Percentiles rank a stretch among this genome's conserved stretches.
phyloP scores from a whole-genome alignment of 2,113 vertebrate species.

The Hemicordylus capensis region DNA sequence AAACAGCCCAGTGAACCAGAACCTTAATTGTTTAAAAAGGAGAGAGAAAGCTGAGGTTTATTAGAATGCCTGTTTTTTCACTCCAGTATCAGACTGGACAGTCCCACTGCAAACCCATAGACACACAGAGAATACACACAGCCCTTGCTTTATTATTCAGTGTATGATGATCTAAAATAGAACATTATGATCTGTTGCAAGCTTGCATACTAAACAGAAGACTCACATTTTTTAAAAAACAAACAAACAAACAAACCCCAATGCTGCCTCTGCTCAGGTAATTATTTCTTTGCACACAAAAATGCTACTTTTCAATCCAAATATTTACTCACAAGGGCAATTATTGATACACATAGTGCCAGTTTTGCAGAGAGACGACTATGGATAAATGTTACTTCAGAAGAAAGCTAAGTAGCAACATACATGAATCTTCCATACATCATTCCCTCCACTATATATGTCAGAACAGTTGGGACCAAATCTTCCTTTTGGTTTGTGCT shows the following conservation, averaged over 20 bases:
- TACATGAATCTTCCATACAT: conserved; percentile 27
- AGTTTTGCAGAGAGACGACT: conserved; percentile 54
- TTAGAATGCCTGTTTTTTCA: neutral
- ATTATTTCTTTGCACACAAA: conserved; percentile 62
- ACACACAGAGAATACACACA: neutral
- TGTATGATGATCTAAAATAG: conserved; percentile 23
- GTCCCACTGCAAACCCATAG: neutral
- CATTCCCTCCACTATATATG: conserved; percentile 14
- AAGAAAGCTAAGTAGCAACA: conserved; percentile 47
- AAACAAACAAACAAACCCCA: too few species aligned
- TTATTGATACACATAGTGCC: conserved; percentile 40
- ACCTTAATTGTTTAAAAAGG: neutral
- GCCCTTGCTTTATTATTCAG: neutral
- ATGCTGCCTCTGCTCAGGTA: conserved; percentile 53
- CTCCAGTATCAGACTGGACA: neutral
- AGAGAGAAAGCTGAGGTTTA: neutral
- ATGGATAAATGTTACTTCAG: conserved; percentile 55
- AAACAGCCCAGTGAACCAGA: neutral
- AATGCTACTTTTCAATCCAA: conserved; percentile 43
- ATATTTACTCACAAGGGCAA: conserved; percentile 55
- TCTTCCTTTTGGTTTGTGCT: neutral
- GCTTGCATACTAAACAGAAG: conserved; percentile 58
- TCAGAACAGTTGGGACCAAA: neutral
- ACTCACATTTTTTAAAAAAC: conserved; percentile 50
- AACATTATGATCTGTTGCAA: conserved; percentile 56